These are phyloP conservation scores for Maniola hyperantus DNA, from an alignment of 2,888 invertebrate genomes.

Conservation along the genomic window DNA sequence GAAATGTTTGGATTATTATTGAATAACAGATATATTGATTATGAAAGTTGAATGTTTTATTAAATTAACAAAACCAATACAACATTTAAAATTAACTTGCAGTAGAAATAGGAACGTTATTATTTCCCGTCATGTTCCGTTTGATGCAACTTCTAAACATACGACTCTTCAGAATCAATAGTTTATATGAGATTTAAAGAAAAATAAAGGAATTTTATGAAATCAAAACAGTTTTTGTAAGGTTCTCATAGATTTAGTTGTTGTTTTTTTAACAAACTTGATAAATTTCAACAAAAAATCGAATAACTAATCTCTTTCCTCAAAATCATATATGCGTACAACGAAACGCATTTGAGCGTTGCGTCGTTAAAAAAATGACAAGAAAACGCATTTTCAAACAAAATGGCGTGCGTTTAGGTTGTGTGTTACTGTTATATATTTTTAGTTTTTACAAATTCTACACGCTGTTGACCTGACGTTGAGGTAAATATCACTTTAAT, in stretches of 20 bases:
- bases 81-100: background rate
- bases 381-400: slow-evolving; percentile 59
- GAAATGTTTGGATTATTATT: background rate
- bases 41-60: background rate
- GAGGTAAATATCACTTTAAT: slow-evolving; percentile 54
- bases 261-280: too few relatives aligned
- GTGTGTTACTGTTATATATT: slow-evolving; percentile 66
- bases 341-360: slow-evolving; percentile 48
- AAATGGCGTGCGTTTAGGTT: slow-evolving; percentile 75
- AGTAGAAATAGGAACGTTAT: background rate
- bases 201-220: too few relatives aligned
- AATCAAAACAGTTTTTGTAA: too few relatives aligned
- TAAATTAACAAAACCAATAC: background rate
- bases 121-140: background rate
- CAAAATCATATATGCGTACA: slow-evolving; percentile 22
- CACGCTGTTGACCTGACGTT: slow-evolving; percentile 65
- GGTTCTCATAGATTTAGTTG: too few relatives aligned
- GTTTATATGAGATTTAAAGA: too few relatives aligned
- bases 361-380: slow-evolving; percentile 36
- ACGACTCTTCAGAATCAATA: too few relatives aligned
- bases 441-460: slow-evolving; percentile 62
- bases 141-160: background rate
- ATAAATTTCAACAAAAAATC: too few relatives aligned
- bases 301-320: background rate
- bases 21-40: background rate